Conservation (phyloP, 2,113 vertebrate genomes). For the Thamnophis sirtalis region DNA sequence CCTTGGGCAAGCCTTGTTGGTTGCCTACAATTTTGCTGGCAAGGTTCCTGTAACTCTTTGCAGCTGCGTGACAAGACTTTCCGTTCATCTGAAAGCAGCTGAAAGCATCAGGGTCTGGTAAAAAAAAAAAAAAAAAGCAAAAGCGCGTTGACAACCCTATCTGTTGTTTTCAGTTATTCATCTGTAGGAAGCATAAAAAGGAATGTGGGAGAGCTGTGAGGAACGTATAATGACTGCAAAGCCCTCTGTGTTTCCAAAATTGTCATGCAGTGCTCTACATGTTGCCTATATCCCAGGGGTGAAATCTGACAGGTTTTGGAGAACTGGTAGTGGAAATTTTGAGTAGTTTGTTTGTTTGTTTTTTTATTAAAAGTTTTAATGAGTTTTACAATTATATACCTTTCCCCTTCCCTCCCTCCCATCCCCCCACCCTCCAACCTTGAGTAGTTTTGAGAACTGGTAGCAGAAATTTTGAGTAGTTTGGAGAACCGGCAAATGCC, state of each 20-base stretch:
- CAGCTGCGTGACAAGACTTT: background rate
- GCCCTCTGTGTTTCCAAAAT: background rate
- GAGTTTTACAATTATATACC: too few relatives aligned
- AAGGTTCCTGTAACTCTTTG: background rate
- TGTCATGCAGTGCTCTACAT: background rate
- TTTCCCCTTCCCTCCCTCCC: too few relatives aligned
- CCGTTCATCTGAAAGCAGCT: background rate
- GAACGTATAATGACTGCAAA: background rate
- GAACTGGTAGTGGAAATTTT: too few relatives aligned
- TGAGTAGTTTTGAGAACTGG: too few relatives aligned
- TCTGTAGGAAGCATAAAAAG: background rate
- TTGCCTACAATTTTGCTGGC: constrained; percentile 1
- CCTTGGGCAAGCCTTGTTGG: background rate
- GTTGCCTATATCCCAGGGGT: background rate
- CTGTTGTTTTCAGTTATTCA: background rate
- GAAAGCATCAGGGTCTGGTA: background rate
- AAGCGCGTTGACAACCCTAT: background rate
- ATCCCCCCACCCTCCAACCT: too few relatives aligned
- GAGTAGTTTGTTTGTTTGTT: too few relatives aligned
- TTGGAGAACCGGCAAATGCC: too few relatives aligned
- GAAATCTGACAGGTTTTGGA: too few relatives aligned
- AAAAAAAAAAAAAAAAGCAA: too few relatives aligned
- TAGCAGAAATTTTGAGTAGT: too few relatives aligned
- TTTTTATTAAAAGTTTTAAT: too few relatives aligned
- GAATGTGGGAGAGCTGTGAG: background rate